phyloP scores from a whole-genome alignment of 2,113 vertebrate genomes.

The Seriola rivoliana region DNA sequence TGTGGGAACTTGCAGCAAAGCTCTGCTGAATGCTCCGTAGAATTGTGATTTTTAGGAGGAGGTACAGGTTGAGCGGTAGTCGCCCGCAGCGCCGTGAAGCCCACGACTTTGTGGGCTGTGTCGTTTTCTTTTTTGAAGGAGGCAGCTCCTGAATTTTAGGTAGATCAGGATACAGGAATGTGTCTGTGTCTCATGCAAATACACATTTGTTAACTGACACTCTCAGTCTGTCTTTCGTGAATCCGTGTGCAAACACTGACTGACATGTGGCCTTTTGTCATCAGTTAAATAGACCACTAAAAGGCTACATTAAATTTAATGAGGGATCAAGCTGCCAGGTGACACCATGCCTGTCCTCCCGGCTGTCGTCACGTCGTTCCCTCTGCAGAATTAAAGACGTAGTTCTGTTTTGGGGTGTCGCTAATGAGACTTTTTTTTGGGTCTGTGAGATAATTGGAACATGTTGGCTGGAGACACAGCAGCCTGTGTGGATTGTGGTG shows the following conservation, averaged over 20 bases:
- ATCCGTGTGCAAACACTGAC: conserved; percentile 56
- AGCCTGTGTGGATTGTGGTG: conserved; percentile 1
- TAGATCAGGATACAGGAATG: too few species aligned
- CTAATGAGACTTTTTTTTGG: background rate
- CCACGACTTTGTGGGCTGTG: background rate
- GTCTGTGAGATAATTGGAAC: conserved; percentile 9
- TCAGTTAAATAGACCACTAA: conserved; percentile 64
- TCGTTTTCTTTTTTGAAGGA: background rate
- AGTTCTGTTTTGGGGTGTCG: background rate
- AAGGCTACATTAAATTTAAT: conserved; percentile 71
- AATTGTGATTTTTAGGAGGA: background rate
- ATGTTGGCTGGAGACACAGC: background rate
- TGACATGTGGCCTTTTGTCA: conserved; percentile 71
- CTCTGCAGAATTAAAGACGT: background rate
- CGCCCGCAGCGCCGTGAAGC: background rate
- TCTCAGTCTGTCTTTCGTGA: conserved; percentile 35
- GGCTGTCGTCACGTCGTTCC: background rate
- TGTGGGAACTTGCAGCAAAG: background rate
- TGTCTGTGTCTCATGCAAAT: background rate
- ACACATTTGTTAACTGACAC: conserved; percentile 3
- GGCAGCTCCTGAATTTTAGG: background rate
- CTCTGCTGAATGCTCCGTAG: background rate
- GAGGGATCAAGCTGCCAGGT: conserved; percentile 53
- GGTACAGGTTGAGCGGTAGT: background rate
- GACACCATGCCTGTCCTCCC: conserved; percentile 26